Evolutionary conservation across 2,797 vertebrate genomes (phyloP).

Genomic region (Remorina albescens): DNA sequence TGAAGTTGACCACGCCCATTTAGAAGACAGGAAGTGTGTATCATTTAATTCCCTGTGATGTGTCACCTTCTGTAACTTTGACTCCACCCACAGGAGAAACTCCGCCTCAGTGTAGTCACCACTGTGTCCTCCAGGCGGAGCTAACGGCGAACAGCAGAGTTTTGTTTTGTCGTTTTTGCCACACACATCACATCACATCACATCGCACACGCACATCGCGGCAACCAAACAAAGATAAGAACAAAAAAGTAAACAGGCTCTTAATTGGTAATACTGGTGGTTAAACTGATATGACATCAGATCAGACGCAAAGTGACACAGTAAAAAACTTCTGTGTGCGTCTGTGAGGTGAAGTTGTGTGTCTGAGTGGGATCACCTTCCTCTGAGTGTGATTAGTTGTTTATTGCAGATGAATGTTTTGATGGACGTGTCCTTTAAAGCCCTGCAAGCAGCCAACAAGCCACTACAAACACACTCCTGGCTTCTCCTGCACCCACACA

Average conservation of each 20-base stretch:
- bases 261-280: not conserved
- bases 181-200: no score
- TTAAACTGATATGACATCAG: not conserved
- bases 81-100: no score
- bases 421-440: constrained; percentile 68
- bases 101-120: no score
- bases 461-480: constrained; percentile 67
- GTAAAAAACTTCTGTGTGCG: not conserved
- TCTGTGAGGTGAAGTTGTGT: constrained; percentile 1
- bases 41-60: no score
- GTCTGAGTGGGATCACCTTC: constrained; percentile 39
- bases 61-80: no score
- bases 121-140: no score
- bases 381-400: constrained; percentile 55
- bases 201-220: no score
- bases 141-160: no score
- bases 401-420: constrained; percentile 55
- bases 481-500: constrained; percentile 37
- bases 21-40: no score
- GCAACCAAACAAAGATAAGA: not conserved
- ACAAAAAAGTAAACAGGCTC: not conserved
- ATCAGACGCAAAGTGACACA: not conserved
- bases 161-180: not conserved
- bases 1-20: no score
- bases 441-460: constrained; percentile 24